Evolutionary conservation across 2,797 vertebrate species (phyloP).

Genomic region (Ataeniobius toweri): DNA sequence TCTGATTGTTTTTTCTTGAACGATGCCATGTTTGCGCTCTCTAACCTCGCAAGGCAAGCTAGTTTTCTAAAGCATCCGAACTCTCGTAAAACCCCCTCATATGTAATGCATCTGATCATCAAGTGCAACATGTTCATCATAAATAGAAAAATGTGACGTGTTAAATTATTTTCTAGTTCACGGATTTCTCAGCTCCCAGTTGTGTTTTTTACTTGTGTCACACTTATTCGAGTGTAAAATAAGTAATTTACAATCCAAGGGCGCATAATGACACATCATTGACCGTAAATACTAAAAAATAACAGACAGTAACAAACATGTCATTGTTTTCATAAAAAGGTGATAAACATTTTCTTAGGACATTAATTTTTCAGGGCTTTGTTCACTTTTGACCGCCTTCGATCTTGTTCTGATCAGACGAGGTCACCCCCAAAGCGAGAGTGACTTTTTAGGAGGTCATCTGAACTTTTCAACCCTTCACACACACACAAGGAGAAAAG

Average conservation of each 20-base stretch:
- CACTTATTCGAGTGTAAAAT: not conserved
- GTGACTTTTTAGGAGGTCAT: conserved; percentile 67
- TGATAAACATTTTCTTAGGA: not conserved
- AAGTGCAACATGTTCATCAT: not conserved
- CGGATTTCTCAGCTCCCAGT: not conserved
- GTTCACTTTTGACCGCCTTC: conserved; percentile 21
- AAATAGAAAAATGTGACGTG: not conserved
- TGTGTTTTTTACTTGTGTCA: not conserved
- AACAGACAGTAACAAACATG: not conserved
- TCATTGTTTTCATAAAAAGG: not conserved
- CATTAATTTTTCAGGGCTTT: not conserved
- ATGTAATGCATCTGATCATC: not conserved
- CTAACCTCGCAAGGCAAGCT: not conserved
- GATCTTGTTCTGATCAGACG: conserved; percentile 31
- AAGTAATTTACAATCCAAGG: too few relatives aligned
- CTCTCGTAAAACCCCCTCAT: too few relatives aligned
- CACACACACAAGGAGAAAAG: conserved; percentile 47
- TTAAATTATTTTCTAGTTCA: not conserved
- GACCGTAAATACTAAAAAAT: not conserved
- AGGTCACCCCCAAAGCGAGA: conserved; percentile 70
- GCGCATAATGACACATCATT: not conserved
- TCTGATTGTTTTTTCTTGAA: not conserved
- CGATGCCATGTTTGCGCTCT: not conserved
- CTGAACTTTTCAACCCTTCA: conserved; percentile 76
- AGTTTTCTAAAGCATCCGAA: not conserved